Evolutionary conservation across 1,140 invertebrate species (phyloP).

Genomic region (Aradophagus sp.): DNA sequence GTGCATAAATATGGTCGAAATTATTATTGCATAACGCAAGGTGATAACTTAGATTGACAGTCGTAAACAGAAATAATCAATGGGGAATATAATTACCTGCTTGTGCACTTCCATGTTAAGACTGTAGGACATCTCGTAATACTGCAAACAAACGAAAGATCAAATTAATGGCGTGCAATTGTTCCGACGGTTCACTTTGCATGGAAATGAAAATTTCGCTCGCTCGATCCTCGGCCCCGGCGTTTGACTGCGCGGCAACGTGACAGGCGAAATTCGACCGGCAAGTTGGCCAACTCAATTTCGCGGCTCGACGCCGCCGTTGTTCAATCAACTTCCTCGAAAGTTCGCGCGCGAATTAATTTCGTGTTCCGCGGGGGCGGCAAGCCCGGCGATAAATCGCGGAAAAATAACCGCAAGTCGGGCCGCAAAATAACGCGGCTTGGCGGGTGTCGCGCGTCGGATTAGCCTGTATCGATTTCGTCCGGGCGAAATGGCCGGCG

Average conservation of each 20-base stretch:
- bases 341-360: constrained; percentile 13
- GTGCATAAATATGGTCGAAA: too few relatives aligned
- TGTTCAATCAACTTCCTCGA: constrained; percentile 23
- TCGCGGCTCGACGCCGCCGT: constrained; percentile 8
- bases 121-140: constrained; percentile 99
- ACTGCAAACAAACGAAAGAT: constrained; percentile 84
- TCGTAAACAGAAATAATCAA: too few relatives aligned
- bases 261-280: constrained; percentile 2
- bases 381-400: too few relatives aligned
- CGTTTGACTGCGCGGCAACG: background rate
- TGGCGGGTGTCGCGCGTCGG: background rate
- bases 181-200: too few relatives aligned
- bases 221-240: background rate
- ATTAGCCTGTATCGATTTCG: constrained; percentile 19
- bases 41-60: too few relatives aligned
- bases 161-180: too few relatives aligned
- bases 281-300: constrained; percentile 17
- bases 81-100: constrained; percentile 86
- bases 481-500: background rate
- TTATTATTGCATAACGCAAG: too few relatives aligned
- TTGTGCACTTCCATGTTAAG: constrained; percentile 99
- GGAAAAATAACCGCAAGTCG: too few relatives aligned
- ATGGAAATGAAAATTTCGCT: constrained; percentile 1
- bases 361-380: constrained; percentile 16
- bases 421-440: constrained; percentile 2